phyloP scores from a whole-genome alignment of 1,140 invertebrate genomes.

The Battus philenor region DNA sequence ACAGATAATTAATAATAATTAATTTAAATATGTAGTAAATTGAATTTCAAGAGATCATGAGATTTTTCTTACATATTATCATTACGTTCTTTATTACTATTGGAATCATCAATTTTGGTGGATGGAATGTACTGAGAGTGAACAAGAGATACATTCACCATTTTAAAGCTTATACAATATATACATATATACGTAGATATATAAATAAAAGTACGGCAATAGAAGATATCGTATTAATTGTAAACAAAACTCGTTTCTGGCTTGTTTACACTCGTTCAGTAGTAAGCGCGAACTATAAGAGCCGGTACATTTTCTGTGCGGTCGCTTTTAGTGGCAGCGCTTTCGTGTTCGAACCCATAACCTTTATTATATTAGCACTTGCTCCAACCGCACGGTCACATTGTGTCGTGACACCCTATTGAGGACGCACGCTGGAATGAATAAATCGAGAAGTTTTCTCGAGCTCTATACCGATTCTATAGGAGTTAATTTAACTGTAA shows the following conservation, averaged over 20 bases:
- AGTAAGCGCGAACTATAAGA: neutral
- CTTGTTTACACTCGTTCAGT: neutral
- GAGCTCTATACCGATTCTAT: slow-evolving; percentile 26
- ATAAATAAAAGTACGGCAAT: neutral
- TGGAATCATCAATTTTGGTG: too few relatives aligned
- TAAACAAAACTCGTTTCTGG: neutral
- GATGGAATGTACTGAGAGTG: too few relatives aligned
- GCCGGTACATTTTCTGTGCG: slow-evolving; percentile 4
- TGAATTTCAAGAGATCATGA: too few relatives aligned
- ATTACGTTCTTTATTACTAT: too few relatives aligned
- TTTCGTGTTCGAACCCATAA: slow-evolving; percentile 19
- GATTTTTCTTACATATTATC: too few relatives aligned
- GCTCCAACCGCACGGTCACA: neutral
- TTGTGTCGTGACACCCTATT: slow-evolving; percentile 16
- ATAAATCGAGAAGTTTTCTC: slow-evolving; percentile 20
- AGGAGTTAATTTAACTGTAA: slow-evolving; percentile 33
- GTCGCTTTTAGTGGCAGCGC: slow-evolving; percentile 5
- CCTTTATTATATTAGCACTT: slow-evolving; percentile 11
- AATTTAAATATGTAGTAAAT: too few relatives aligned
- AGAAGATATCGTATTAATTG: neutral
- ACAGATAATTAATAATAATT: too few relatives aligned
- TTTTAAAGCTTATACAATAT: neutral
- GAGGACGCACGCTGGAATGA: slow-evolving; percentile 25
- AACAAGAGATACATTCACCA: too few relatives aligned
- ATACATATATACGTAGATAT: neutral